Percentiles rank a stretch among this genome's conserved stretches.
These are phyloP conservation scores for Erithacus rubecula DNA, from an alignment of 2,797 vertebrate species.

Conservation along the genomic window DNA sequence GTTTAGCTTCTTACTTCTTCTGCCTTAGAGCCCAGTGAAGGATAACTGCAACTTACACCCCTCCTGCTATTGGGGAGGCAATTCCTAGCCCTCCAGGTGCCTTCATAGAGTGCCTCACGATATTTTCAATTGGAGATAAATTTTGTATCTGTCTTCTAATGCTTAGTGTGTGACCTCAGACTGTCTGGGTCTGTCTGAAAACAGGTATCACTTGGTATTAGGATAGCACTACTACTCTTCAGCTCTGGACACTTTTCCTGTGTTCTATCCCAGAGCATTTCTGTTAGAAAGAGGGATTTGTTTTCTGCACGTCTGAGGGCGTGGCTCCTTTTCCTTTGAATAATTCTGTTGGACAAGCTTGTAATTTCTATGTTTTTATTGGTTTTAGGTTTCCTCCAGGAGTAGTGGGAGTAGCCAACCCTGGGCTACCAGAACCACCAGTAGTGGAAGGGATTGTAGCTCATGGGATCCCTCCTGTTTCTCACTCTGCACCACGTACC, in stretches of 20 bases:
- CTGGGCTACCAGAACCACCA: constrained; percentile 84
- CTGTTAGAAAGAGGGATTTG: not conserved
- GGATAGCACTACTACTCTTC: not conserved
- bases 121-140: not conserved
- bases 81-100: not conserved
- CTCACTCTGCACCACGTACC: constrained; percentile 80
- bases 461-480: constrained; percentile 86
- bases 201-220: not conserved
- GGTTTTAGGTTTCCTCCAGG: constrained; percentile 85
- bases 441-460: constrained; percentile 90
- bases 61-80: not conserved
- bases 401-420: constrained; percentile 87
- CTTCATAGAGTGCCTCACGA: not conserved
- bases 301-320: not conserved
- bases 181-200: not conserved
- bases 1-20: not conserved
- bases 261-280: not conserved
- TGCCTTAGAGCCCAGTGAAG: not conserved
- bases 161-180: not conserved
- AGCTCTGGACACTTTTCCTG: not conserved
- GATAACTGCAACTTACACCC: not conserved
- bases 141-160: not conserved
- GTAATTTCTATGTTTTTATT: constrained; percentile 55
- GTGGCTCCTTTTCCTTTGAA: not conserved
- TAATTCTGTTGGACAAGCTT: not conserved